Percentiles rank a stretch among this genome's conserved stretches.
phyloP scores from a whole-genome alignment of 2,113 vertebrate genomes.

The Pomatostomus ruficeps region DNA sequence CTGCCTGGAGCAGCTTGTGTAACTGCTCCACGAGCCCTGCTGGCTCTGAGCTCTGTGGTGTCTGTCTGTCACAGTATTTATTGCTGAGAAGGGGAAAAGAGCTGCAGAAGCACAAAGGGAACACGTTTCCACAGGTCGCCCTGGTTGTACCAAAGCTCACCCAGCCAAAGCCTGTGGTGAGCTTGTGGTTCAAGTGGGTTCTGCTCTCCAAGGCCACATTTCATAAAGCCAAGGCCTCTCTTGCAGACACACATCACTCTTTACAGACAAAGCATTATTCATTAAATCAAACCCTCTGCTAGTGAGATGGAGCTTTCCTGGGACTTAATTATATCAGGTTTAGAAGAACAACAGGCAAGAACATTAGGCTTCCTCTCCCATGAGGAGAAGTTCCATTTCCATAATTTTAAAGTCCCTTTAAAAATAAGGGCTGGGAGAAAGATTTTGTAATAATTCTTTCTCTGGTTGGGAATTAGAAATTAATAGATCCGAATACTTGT shows the following conservation, averaged over 20 bases:
- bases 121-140: neutral
- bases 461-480: neutral
- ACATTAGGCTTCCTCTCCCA: neutral
- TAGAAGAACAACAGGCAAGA: neutral
- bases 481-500: neutral
- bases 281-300: neutral
- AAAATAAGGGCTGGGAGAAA: neutral
- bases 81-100: neutral
- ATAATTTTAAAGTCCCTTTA: neutral
- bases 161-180: neutral
- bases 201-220: neutral
- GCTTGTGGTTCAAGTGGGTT: neutral
- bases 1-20: conserved; percentile 1
- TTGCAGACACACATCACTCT: neutral
- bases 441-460: neutral
- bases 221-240: neutral
- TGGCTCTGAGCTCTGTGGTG: neutral
- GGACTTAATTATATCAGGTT: neutral
- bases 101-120: neutral
- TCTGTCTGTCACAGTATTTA: conserved; percentile 5
- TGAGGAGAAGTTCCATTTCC: neutral
- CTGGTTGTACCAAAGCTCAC: neutral
- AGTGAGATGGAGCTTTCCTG: neutral
- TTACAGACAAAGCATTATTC: neutral
- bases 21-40: neutral